Base-by-base conservation (phyloP, 2,797 vertebrate species). In the Falco biarmicus region DNA sequence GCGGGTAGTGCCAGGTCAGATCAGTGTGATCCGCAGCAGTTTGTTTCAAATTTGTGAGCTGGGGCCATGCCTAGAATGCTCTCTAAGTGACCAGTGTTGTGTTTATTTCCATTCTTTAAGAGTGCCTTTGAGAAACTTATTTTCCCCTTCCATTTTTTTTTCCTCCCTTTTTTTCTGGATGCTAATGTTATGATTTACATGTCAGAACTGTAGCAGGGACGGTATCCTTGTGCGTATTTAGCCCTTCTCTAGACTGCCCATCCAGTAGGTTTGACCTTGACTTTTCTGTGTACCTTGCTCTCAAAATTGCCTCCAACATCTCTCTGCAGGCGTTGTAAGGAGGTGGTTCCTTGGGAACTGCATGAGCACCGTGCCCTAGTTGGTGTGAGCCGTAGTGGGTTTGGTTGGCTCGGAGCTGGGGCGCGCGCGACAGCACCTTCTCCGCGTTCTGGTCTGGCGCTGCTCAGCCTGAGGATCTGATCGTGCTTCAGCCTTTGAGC, bases 251-350 rank as follows among this genome's bases (percentile, higher is more conserved):
- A 1, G n/a, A 2, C 9, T 13, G 16, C 66, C 60, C 13, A 1
- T 39, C 86, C 28, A 3, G 1, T 66, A 7, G 2, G 1, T 25
- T 17, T 57, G 16, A 54, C 57, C 41, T 56, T 20, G 20, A n/a
- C 6, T 6, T 59, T n/a, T 11, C 39, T 0, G 0, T 3, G 3
- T 54, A 4, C 18, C 14, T 68, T 57, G 59, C 16, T 50, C 21
- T 54, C 29, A 8, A 0, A 16, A 13, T 20, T 8, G 34, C n/a
- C 50, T 18, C 11, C 13, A 3, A 10, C 0, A 0, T 13, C 41
- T 48, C 28, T 25, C 15, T 6, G 0, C 39, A 7, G 59, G 34
- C 7, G 0, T 4, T 9, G 37, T 15, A 6, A 21, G 65, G 3
- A 14, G 3, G 26, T 0, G 0, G 15, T 10, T 75, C 57, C 12